Percentiles rank a stretch among this genome's conserved stretches.
Evolutionary conservation across 1,140 invertebrate species (phyloP).

Genomic region (Drosophila eugracilis): DNA sequence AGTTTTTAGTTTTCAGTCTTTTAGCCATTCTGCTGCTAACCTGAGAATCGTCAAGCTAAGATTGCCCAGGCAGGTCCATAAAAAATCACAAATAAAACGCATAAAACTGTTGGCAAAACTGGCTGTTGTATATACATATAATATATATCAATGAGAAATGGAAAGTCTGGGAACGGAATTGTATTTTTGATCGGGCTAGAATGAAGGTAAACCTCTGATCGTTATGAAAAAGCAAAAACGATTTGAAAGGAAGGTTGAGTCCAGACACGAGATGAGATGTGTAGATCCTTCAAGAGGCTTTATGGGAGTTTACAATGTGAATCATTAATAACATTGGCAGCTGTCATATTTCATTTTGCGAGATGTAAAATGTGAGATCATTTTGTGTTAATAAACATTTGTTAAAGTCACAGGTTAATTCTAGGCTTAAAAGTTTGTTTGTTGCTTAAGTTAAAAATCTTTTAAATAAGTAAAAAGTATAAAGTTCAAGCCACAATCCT

Average conservation of each 20-base stretch:
- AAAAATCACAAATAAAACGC: conserved; percentile 23
- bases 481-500: too few relatives aligned
- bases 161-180: conserved; percentile 45
- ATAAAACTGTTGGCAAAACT: conserved; percentile 36
- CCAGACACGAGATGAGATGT: conserved; percentile 25
- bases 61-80: conserved; percentile 32
- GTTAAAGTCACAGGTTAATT: too few relatives aligned
- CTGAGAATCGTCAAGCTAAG: conserved; percentile 24
- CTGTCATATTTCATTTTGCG: conserved; percentile 4
- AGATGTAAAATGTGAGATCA: conserved; percentile 3
- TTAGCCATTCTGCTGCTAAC: conserved; percentile 26
- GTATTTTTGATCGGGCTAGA: conserved; percentile 17
- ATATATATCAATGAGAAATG: conserved; percentile 44
- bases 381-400: neutral
- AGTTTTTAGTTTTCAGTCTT: conserved; percentile 9
- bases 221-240: conserved; percentile 14
- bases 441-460: too few relatives aligned
- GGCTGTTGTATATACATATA: too few relatives aligned
- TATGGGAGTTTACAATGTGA: conserved; percentile 3
- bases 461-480: too few relatives aligned
- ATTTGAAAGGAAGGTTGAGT: conserved; percentile 36
- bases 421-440: too few relatives aligned
- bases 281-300: too few relatives aligned
- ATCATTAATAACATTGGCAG: conserved; percentile 26
- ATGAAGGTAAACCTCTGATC: conserved; percentile 37